Conservation (phyloP, 2,113 vertebrate genomes). For the Ceyx cyanopectus region DNA sequence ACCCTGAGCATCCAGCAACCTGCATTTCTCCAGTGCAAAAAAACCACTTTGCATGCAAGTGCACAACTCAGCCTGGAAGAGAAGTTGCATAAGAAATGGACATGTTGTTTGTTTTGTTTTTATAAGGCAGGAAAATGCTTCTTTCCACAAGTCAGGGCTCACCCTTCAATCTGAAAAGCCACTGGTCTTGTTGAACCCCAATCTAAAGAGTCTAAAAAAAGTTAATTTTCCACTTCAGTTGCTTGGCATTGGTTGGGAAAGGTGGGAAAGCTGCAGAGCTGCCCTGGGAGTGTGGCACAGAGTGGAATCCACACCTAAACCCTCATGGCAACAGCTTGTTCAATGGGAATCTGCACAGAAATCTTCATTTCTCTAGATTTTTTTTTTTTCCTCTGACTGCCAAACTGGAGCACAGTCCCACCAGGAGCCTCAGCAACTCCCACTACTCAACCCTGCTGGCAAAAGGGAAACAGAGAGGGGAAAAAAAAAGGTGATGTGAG, state of each 20-base stretch:
- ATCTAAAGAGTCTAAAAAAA: background rate
- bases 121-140: background rate
- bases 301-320: background rate
- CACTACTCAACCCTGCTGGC: fast-evolving
- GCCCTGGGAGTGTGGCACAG: fast-evolving
- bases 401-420: fast-evolving
- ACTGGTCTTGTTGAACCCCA: background rate
- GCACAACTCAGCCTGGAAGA: background rate
- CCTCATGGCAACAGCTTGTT: background rate
- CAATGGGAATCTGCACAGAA: background rate
- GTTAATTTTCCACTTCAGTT: background rate
- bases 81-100: background rate
- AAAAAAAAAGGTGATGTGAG: background rate
- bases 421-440: background rate
- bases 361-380: background rate
- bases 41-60: background rate
- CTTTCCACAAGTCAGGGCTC: background rate
- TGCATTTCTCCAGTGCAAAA: background rate
- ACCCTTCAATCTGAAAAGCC: background rate
- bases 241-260: background rate
- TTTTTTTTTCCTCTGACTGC: background rate
- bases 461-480: background rate
- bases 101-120: background rate
- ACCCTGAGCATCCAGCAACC: background rate
- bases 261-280: background rate